Base-by-base conservation (phyloP, 2,888 invertebrate genomes). In the Hypselothyrea guttata region DNA sequence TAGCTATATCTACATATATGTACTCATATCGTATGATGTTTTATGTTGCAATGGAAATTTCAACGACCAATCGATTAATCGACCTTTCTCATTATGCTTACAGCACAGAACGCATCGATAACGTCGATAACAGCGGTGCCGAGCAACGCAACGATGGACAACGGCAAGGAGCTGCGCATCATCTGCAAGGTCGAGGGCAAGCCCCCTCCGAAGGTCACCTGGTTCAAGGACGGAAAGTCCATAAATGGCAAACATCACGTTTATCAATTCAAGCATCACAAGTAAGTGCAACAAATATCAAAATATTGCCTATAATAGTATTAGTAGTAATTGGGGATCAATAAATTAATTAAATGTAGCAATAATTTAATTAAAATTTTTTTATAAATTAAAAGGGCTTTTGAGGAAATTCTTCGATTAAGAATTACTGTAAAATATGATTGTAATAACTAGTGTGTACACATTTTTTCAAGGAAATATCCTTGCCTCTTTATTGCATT, bases 141-240 rank as follows among this genome's bases (percentile, higher is more conserved):
- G 73, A 74, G 71, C 46, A 87, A 87, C 52, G 37, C 51, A 41
- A 73, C 77, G 11, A 84, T 89, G 58, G 84, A 87, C 46, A 90
- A 91, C 55, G 93, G 92, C 41, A 90, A 90, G 86, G 90, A 91
- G 75, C 91, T 94, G 89, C 91, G 92, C 86, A 92, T 97, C 85
- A 93, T 94, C 84, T 96, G 96, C 89, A 93, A 92, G 74, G 94
- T 95, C 74, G 92, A 92, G 88, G 95, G 94, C 30, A 92, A 94
- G 75, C 97, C 97, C 37, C 93, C 94, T 66, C 97, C 97, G 22
- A 92, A 94, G 74, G 94, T 97, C 77, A 92, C 94, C 79, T 97
- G 97, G 97, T 94, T 93, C 91, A 94, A 94, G 90, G 93, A 95
- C 91, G 93, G 93, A 73, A 91, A 91, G 85, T 92, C 93, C 79